Conservation (phyloP, 2,888 invertebrate species). For the Hylaea fasciaria region DNA sequence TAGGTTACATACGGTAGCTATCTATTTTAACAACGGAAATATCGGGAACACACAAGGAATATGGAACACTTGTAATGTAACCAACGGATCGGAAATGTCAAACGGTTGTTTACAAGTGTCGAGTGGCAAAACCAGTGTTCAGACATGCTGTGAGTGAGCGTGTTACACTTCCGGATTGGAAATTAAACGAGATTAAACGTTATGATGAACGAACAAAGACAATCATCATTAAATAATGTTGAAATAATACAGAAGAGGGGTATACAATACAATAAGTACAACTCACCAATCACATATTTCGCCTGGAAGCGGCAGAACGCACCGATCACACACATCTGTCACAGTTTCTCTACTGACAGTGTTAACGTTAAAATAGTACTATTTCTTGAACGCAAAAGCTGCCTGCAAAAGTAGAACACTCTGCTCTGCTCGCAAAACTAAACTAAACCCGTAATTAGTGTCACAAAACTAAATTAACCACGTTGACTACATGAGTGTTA, state of each 20-base stretch:
- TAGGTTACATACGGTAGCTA: no score
- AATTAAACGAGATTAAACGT: neutral
- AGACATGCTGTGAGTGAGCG: no score
- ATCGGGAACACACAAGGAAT: no score
- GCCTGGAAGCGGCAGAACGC: slow-evolving; percentile 79
- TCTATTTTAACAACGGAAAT: no score
- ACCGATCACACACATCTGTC: slow-evolving; percentile 78
- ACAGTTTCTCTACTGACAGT: slow-evolving; percentile 14
- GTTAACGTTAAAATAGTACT: neutral
- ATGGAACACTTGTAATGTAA: neutral
- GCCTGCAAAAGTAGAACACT: slow-evolving; percentile 11
- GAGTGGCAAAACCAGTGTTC: neutral
- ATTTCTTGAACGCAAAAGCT: neutral
- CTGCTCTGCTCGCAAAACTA: slow-evolving; percentile 18
- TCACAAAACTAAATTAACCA: slow-evolving; percentile 25
- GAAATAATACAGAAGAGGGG: neutral
- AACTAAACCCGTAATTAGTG: slow-evolving; percentile 31
- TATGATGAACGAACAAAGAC: neutral
- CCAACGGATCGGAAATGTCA: slow-evolving; percentile 6
- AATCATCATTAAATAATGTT: neutral
- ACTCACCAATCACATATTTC: slow-evolving; percentile 78
- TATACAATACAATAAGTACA: no score
- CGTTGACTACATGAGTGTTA: slow-evolving; percentile 29
- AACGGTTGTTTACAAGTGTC: slow-evolving; percentile 2
- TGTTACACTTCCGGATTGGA: no score